These are phyloP conservation scores for Petrolisthes manimaculis DNA, from an alignment of 2,888 invertebrate genomes.

Conservation along the genomic window DNA sequence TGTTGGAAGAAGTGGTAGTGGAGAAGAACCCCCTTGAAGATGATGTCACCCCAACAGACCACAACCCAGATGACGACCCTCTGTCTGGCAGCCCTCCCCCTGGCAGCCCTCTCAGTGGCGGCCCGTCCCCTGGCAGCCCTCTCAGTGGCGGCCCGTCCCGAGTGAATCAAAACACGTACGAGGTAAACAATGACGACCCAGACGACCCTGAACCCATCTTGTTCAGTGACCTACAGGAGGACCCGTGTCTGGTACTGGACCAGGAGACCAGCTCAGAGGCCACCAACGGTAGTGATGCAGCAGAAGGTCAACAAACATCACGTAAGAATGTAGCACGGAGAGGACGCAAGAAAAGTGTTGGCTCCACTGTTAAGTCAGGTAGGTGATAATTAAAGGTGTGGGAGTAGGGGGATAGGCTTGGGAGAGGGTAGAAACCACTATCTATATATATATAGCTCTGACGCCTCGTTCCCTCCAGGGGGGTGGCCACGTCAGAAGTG, in stretches of 20 bases:
- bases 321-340: conserved; percentile 40
- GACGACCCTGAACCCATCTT: not conserved
- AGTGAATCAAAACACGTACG: too few species aligned
- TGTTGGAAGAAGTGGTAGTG: not conserved
- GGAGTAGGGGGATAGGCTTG: too few species aligned
- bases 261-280: conserved; percentile 39
- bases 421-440: too few species aligned
- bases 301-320: not conserved
- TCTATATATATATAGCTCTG: too few species aligned
- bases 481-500: too few species aligned
- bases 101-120: too few species aligned
- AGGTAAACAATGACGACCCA: not conserved
- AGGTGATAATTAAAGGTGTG: too few species aligned
- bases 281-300: conserved; percentile 31
- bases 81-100: not conserved
- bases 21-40: not conserved
- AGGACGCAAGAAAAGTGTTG: conserved; percentile 4
- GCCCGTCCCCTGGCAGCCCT: not conserved
- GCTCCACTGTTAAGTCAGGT: too few species aligned
- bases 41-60: not conserved
- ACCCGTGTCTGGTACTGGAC: not conserved
- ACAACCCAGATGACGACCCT: not conserved
- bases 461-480: too few species aligned
- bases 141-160: not conserved
- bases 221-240: not conserved